Percentiles rank a stretch among this genome's conserved stretches.
phyloP scores from a whole-genome alignment of 2,113 vertebrate species.

The Podarcis cretensis region DNA sequence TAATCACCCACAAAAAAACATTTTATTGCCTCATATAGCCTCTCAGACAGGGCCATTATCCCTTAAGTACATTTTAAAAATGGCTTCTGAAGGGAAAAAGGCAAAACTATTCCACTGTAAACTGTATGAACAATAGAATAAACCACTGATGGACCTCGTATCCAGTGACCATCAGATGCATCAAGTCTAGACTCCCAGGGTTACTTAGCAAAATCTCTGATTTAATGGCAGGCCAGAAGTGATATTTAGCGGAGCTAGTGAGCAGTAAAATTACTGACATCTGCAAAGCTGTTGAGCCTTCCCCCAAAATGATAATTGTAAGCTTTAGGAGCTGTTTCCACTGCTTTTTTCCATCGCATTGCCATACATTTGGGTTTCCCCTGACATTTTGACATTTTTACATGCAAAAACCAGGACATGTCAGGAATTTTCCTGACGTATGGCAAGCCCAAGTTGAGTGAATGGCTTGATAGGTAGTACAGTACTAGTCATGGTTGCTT shows the following conservation, averaged over 20 bases:
- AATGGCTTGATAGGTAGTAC: neutral
- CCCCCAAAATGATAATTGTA: too few species aligned
- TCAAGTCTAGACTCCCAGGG: neutral
- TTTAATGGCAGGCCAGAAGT: neutral
- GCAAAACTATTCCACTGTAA: neutral
- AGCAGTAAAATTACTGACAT: neutral
- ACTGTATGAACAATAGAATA: neutral
- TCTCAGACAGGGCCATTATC: neutral
- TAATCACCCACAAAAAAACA: conserved; percentile 28
- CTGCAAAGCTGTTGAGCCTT: too few species aligned
- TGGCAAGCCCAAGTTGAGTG: too few species aligned
- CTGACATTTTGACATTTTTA: too few species aligned
- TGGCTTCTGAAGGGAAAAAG: fast-evolving
- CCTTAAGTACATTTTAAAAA: neutral
- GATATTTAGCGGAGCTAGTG: neutral
- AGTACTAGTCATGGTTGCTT: neutral
- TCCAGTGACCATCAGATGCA: neutral
- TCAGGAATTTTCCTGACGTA: too few species aligned
- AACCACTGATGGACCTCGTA: fast-evolving
- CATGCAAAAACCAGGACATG: too few species aligned
- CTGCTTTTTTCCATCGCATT: too few species aligned
- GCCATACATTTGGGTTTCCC: too few species aligned
- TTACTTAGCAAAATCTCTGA: neutral
- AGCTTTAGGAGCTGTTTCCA: too few species aligned
- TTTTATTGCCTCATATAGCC: conserved; percentile 3